Conservation (phyloP, 2,113 vertebrate genomes). For the Oenanthe oenanthe region DNA sequence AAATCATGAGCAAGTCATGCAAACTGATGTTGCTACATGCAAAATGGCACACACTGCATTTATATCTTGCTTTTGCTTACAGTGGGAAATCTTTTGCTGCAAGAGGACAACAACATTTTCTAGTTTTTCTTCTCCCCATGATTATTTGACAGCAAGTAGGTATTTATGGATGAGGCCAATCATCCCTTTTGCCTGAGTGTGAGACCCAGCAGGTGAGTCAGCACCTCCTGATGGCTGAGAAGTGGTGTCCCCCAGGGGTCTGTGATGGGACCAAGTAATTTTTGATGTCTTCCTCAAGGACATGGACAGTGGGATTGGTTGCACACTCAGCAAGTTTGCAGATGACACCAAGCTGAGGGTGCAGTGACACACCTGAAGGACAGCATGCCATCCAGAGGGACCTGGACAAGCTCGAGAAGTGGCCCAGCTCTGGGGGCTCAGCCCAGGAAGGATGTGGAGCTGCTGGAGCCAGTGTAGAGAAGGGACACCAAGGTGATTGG, state of each 20-base stretch:
- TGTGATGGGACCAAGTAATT: not conserved
- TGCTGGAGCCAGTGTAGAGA: not conserved
- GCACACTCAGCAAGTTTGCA: not conserved
- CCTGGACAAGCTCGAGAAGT: not conserved
- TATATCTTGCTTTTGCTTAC: not conserved
- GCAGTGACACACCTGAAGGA: not conserved
- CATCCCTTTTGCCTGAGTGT: not conserved
- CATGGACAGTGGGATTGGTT: not conserved
- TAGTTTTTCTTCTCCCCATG: not conserved
- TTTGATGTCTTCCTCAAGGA: not conserved
- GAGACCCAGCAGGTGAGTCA: not conserved
- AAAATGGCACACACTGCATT: not conserved
- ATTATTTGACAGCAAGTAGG: not conserved
- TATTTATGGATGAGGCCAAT: not conserved
- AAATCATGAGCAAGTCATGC: constrained; percentile 54
- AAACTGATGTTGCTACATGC: constrained; percentile 2
- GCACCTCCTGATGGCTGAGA: not conserved
- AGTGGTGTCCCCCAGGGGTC: not conserved
- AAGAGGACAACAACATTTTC: not conserved
- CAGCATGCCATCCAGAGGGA: not conserved
- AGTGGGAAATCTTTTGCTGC: not conserved
- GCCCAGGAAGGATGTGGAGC: not conserved
- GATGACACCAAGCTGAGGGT: not conserved
- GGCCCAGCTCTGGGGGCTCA: not conserved
- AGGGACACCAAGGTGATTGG: not conserved